These are phyloP conservation scores for Excalfactoria chinensis DNA, from an alignment of 2,113 vertebrate species.

Conservation along the genomic window DNA sequence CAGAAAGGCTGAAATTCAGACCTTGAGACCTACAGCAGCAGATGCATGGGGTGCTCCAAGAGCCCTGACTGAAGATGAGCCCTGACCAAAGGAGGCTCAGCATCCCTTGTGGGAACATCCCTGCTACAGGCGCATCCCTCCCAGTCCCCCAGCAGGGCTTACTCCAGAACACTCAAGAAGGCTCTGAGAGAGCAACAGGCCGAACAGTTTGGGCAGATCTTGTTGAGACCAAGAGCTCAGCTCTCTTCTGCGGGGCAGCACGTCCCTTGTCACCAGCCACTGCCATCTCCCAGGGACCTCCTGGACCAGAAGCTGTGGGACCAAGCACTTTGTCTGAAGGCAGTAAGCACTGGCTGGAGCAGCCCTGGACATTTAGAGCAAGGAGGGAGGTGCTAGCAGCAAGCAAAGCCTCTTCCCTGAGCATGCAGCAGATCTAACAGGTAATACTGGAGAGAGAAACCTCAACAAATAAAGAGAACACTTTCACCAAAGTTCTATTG, in stretches of 20 bases:
- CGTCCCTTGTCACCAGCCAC: not conserved
- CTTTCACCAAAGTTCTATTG: not conserved
- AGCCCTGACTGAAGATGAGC: not conserved
- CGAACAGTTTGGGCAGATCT: not conserved
- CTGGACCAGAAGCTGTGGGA: not conserved
- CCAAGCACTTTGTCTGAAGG: not conserved
- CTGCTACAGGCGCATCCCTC: accelerated
- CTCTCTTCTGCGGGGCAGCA: not conserved
- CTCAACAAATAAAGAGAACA: not conserved
- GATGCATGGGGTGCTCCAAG: not conserved
- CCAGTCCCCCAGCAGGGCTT: not conserved
- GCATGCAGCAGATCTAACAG: not conserved
- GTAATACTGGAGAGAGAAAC: not conserved
- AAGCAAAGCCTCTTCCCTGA: not conserved
- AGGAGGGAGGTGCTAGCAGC: not conserved
- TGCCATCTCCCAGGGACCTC: accelerated
- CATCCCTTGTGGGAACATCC: not conserved
- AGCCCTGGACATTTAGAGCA: not conserved
- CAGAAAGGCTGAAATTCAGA: not conserved
- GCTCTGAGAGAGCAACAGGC: not conserved
- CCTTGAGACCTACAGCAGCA: not conserved
- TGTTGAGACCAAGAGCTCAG: not conserved
- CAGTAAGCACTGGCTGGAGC: not conserved
- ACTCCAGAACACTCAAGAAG: not conserved
- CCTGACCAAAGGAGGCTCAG: not conserved